A percentile compares a stretch with the other conserved stretches of the same genome.
phyloP scores from a whole-genome alignment of 2,797 vertebrate genomes.

The Bradypodion pumilum region DNA sequence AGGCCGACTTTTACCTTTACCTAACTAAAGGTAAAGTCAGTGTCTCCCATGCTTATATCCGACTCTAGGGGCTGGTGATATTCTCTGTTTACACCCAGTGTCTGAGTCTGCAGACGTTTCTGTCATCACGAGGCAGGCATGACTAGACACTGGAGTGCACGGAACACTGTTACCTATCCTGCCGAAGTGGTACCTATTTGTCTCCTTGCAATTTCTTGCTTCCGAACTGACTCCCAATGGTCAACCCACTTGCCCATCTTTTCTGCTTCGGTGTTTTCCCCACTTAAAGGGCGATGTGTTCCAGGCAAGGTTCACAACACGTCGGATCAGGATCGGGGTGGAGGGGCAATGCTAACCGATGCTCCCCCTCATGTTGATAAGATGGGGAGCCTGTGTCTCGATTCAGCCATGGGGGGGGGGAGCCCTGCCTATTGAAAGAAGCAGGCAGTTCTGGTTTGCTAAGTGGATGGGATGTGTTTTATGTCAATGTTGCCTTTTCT shows the following conservation, averaged over 20 bases:
- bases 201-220: too few species aligned
- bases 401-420: constrained; percentile 8
- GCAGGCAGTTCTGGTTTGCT: constrained; percentile 24
- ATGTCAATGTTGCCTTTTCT: background rate
- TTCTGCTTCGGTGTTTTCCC: background rate
- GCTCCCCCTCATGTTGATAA: constrained; percentile 25
- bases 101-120: too few species aligned
- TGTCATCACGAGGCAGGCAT: too few species aligned
- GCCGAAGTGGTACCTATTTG: too few species aligned
- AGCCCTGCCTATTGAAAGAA: constrained; percentile 36
- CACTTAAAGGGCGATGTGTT: background rate
- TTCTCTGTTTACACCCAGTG: too few species aligned
- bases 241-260: background rate
- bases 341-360: constrained; percentile 47
- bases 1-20: too few species aligned
- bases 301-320: background rate
- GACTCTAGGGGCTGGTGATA: too few species aligned
- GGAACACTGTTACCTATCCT: too few species aligned
- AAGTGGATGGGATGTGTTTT: background rate
- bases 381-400: constrained; percentile 26
- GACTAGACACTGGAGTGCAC: too few species aligned
- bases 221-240: too few species aligned
- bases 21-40: too few species aligned
- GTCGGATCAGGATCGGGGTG: constrained; percentile 31
- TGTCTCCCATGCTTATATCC: too few species aligned